Evolutionary conservation across 2,888 invertebrate genomes (phyloP), one percentile per base, ranked within the genome.

Genomic region (Dynastes maya): DNA sequence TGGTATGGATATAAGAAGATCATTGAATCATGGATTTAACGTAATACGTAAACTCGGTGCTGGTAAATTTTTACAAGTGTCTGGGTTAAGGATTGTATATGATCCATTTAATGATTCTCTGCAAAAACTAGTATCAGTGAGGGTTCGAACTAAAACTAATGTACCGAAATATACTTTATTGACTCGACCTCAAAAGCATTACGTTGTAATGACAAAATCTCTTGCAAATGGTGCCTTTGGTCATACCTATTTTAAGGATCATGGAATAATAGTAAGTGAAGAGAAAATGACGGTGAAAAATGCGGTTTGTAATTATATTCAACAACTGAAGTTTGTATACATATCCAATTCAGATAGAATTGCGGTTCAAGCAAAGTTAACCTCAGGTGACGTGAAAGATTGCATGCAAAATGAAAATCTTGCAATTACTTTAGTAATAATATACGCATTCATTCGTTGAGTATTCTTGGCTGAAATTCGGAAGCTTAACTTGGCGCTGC

Each of bases 11-110:
- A 86, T 98, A 4, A 86, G 89, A 76, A 88, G 92, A 80, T 84
- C 86, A 37, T 78, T 89, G n/a, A 88, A 89, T 82, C 84, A 84
- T 22, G 86, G 86, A 8, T 84, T 85, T 16, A 83, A 88, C 55
- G 84, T 86, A 64, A 84, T 87, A 63, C 87, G 88, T 0, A 87
- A 88, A 79, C 88, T 88, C 6, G 88, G 88, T 0, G 78, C 76
- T 27, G 97, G 96, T 0, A 93, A 93, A 81, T 97, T 96, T 85
- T 89, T 97, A 5, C 97, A 98, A 89, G 89, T 94, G 78, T 96
- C 97, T 16, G 97, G 97, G 0, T 82, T 95, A 11, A 68, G 77
- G 27, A 93, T 96, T 0, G 89, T 90, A 1, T 96, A 94, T 84
- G 92, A 97, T 87, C 87, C 94, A 27, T 87, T 88, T 0, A 90